These are phyloP conservation scores for Neotoma lepida DNA, from an alignment of 2,113 vertebrate genomes.

Conservation along the genomic window DNA sequence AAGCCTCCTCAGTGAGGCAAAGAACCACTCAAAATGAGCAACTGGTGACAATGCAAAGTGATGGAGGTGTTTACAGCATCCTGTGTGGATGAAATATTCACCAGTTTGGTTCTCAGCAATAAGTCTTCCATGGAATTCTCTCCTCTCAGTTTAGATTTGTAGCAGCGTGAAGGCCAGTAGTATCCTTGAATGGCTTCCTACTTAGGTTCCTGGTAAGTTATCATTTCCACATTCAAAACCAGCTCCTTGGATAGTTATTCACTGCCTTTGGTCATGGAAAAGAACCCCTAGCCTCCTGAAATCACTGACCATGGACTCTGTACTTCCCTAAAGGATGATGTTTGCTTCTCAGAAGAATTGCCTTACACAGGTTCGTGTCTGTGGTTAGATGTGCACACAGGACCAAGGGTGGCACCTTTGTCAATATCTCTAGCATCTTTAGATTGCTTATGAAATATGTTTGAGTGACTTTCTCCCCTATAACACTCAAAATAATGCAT, in stretches of 20 bases:
- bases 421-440: slow-evolving; percentile 75
- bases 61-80: not conserved
- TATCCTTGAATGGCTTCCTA: not conserved
- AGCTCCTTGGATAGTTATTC: not conserved
- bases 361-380: slow-evolving; percentile 69
- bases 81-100: not conserved
- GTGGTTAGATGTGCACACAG: slow-evolving; percentile 60
- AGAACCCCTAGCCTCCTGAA: not conserved
- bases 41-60: not conserved
- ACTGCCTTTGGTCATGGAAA: slow-evolving; percentile 5
- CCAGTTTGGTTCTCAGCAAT: slow-evolving; percentile 5
- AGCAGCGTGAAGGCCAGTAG: not conserved
- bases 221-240: not conserved
- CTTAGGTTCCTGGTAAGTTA: not conserved
- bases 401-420: slow-evolving; percentile 44
- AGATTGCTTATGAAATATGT: slow-evolving; percentile 53
- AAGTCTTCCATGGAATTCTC: not conserved
- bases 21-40: slow-evolving; percentile 46
- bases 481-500: slow-evolving; percentile 81
- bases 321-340: not conserved
- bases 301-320: not conserved
- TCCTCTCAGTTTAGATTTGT: not conserved
- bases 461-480: slow-evolving; percentile 66
- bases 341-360: slow-evolving; percentile 23
- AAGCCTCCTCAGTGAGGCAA: slow-evolving; percentile 60